phyloP scores from a whole-genome alignment of 2,888 invertebrate species.

The Capitulum mitella region DNA sequence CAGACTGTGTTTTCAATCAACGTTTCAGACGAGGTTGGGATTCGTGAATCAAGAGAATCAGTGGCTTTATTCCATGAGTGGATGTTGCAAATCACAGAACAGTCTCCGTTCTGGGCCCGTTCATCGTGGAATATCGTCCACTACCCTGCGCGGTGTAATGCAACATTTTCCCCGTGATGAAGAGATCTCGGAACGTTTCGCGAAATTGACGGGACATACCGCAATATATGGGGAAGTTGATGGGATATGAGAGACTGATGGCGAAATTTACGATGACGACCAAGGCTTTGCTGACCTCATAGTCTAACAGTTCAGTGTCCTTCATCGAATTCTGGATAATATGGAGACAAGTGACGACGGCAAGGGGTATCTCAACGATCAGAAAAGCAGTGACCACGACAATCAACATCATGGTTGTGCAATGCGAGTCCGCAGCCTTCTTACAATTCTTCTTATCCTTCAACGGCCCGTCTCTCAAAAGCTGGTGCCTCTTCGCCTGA shows the following conservation, averaged over 20 bases:
- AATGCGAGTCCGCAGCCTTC: slow-evolving; percentile 75
- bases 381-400: slow-evolving; percentile 79
- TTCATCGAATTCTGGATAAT: slow-evolving; percentile 46
- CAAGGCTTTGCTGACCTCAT: slow-evolving; percentile 67
- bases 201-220: slow-evolving; percentile 92
- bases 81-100: too few species aligned
- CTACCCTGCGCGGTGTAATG: too few species aligned
- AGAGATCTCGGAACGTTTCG: slow-evolving; percentile 78
- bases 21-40: too few species aligned
- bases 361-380: slow-evolving; percentile 73
- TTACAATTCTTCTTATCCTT: slow-evolving; percentile 77
- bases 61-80: too few species aligned
- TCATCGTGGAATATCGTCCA: slow-evolving; percentile 32
- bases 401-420: slow-evolving; percentile 78
- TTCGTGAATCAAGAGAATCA: too few species aligned
- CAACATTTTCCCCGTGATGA: slow-evolving; percentile 47
- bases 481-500: too few species aligned
- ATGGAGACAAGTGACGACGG: slow-evolving; percentile 71
- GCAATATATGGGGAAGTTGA: slow-evolving; percentile 70
- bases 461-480: too few species aligned
- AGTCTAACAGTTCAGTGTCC: slow-evolving; percentile 47
- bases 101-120: slow-evolving; percentile 29
- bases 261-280: slow-evolving; percentile 85
- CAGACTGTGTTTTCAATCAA: too few species aligned
- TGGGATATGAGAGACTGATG: slow-evolving; percentile 72